Conservation (phyloP, 2,888 invertebrate species). For the Cinara cedri region DNA sequence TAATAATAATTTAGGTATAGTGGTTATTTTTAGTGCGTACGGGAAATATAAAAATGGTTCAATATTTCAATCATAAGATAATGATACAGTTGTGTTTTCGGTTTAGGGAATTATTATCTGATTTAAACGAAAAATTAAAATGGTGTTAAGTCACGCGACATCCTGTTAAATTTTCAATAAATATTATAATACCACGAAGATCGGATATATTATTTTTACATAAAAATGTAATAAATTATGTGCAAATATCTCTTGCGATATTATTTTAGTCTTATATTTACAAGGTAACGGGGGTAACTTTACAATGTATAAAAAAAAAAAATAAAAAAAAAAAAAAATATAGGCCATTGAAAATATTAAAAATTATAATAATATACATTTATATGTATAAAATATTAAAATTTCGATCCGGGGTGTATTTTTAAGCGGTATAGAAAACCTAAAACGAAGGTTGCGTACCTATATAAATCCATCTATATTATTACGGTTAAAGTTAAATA, state of each 20-base stretch:
- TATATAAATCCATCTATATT: no score
- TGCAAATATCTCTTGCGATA: not conserved
- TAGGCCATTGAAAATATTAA: no score
- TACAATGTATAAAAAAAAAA: no score
- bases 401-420: not conserved
- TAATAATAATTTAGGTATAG: no score
- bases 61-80: slow-evolving; percentile 5
- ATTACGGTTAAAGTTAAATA: no score
- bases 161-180: slow-evolving; percentile 20
- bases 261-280: no score
- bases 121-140: slow-evolving; percentile 20
- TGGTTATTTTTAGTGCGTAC: not conserved
- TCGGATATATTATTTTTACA: not conserved
- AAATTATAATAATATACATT: no score
- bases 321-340: no score
- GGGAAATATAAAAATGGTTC: not conserved
- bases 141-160: not conserved
- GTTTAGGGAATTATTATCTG: slow-evolving; percentile 6
- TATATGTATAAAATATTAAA: no score
- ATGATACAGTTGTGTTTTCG: slow-evolving; percentile 12
- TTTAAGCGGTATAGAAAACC: no score
- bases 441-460: no score
- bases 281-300: no score
- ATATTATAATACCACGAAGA: not conserved
- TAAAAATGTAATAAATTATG: slow-evolving; percentile 10